Base-by-base conservation (phyloP, 2,113 vertebrate genomes). In the Aptenodytes patagonicus region DNA sequence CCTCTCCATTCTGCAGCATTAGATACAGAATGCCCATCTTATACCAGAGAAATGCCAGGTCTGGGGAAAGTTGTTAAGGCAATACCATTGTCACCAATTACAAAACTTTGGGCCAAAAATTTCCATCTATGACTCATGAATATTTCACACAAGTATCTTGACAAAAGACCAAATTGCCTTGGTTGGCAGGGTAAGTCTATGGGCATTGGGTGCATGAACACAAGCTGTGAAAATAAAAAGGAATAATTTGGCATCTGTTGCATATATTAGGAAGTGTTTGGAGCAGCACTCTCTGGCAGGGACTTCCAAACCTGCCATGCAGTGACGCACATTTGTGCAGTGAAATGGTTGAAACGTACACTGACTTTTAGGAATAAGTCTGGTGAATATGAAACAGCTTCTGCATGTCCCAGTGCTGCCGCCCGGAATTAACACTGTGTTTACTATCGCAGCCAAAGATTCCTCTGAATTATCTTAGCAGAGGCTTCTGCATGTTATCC, bases 141-240 rank as follows among this genome's bases (percentile, higher is more conserved):
- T 96, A 95, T 95, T 97, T 96, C 72, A 93, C 25, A 26, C 17
- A 40, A 93, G 26, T 71, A 44, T 57, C 76, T 95, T 93, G 87
- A 96, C 46, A 90, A 94, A 91, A 90, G 82, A 72, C 88, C 87
- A 95, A 96, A 96, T 84, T 93, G 96, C 90, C 93, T 92, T 34
- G 54, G 87, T 83, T 95, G 96, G 92, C 95, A 95, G 55, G 55
- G 83, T 76, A 96, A 31, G 76, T 72, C 84, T 77, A 72, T 31
- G 92, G 95, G 96, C 93, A 90, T 1, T 77, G 94, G 86, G 60
- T 93, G 73, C 89, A 94, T 65, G 95, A 96, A 95, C 90, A 95
- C 95, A 97, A 95, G 91, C 95, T 96, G 95, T 87, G 92, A 91
- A 97, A 97, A 97, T 93, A 95, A 97, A 89, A 96, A 95, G 94